Base-by-base conservation (phyloP, 2,888 invertebrate species). In the Tetropium fuscum region DNA sequence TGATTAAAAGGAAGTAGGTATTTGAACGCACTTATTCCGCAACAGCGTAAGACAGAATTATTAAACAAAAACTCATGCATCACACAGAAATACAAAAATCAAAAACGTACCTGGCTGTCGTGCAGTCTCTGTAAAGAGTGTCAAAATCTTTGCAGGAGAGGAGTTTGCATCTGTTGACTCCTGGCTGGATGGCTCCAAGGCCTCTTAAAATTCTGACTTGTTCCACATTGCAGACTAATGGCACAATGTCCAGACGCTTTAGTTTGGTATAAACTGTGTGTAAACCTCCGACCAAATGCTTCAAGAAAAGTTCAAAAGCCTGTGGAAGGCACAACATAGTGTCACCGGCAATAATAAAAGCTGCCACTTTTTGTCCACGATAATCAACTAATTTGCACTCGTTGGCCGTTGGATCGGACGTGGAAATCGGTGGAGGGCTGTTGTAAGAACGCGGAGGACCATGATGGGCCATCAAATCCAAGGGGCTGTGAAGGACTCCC, bases 211-310 rank as follows among this genome's bases (percentile, higher is more conserved):
- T 98, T 79, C 99, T 90, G 81, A 99, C 98, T 87, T 98, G 97
- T 83, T 99, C 99, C 81, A 99, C 99, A 86, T 99, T 99, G 88
- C 99, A 99, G 79, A 99, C 98, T 77, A 98, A 88, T 71, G 98
- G 98, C 81, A 96, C 95, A 85, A 99, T 98, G 87, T 98, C 98
- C 82, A 99, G 89, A 75, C 99, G 89, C 87, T 98, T 99, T 77
- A 99, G 88, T 84, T 99, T 99, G 51, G 99, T 99, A 84, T 99
- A 99, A 80, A 99, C 98, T 64, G 99, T 99, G 86, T 99, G 99
- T 80, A 99, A 87, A 53, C 99, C 99, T 68, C 99, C 98, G 70
- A 99, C 99, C 77, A 99, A 87, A 83, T 98, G 97, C 84, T 99
- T 99, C 66, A 99, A 88, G 83, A 99, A 99, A 56, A 99, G 89